Conservation (phyloP, 2,888 invertebrate genomes). For the Galerucella nymphaeae region DNA sequence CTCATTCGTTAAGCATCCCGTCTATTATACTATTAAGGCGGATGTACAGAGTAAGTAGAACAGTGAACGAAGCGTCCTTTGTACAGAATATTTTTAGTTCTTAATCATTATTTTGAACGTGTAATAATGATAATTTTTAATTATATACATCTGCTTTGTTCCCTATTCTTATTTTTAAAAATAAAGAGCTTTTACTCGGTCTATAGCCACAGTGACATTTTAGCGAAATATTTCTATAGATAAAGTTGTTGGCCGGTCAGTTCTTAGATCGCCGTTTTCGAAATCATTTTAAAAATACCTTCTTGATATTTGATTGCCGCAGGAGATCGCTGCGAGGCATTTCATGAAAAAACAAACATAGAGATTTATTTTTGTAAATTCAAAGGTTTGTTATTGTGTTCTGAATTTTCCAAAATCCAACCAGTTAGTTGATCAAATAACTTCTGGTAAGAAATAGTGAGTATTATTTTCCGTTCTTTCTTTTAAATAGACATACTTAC, state of each 20-base stretch:
- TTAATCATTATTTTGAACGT: no score
- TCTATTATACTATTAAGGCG: not conserved
- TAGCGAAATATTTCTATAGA: not conserved
- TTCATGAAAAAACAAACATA: conserved; percentile 26
- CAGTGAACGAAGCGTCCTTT: not conserved
- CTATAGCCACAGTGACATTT: conserved; percentile 16
- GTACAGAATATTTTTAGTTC: no score
- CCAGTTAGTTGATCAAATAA: conserved; percentile 25
- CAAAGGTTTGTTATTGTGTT: conserved; percentile 25
- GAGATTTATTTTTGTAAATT: conserved; percentile 33
- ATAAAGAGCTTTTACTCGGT: not conserved
- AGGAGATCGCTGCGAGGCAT: conserved; percentile 8
- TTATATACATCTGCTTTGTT: no score
- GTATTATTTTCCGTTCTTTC: conserved; percentile 4
- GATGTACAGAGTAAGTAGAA: not conserved
- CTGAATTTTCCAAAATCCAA: not conserved
- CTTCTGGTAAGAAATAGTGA: not conserved
- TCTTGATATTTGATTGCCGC: conserved; percentile 15
- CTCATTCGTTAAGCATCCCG: not conserved
- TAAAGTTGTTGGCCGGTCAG: not conserved
- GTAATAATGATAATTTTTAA: no score
- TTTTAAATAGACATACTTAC: not conserved
- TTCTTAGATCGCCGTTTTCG: conserved; percentile 9
- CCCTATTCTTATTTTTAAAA: no score
- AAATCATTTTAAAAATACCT: conserved; percentile 30